A percentile compares a stretch with the other conserved stretches of the same genome.
Conservation (phyloP, 2,113 vertebrate genomes). For the Nycticorax nycticorax region DNA sequence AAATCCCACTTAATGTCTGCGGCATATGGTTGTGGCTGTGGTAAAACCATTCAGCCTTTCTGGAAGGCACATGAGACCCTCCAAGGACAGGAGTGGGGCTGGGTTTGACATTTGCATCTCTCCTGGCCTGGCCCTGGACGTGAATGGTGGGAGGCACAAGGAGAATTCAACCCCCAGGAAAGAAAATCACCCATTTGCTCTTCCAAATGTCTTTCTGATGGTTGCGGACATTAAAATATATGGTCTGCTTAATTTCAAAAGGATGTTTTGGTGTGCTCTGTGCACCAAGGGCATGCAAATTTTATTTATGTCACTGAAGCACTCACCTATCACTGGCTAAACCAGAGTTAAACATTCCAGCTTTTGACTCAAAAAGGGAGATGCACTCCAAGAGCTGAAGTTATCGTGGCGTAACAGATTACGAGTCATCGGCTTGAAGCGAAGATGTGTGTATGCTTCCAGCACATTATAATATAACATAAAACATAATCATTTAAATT, state of each 20-base stretch:
- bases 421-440: background rate
- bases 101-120: background rate
- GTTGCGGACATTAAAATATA: background rate
- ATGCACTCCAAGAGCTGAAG: background rate
- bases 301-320: background rate
- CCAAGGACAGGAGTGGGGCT: background rate
- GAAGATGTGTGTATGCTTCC: background rate
- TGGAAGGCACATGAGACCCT: background rate
- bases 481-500: background rate
- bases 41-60: background rate
- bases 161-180: background rate
- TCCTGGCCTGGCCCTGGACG: no score
- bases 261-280: background rate
- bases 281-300: background rate
- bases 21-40: accelerated
- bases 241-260: background rate
- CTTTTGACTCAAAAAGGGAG: background rate
- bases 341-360: background rate
- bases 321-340: background rate
- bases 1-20: background rate
- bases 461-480: background rate
- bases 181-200: background rate
- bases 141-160: background rate
- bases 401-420: background rate
- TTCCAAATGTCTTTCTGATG: background rate